Evolutionary conservation across 1,140 invertebrate genomes (phyloP).

Genomic region (Drosophila pectinifera): DNA sequence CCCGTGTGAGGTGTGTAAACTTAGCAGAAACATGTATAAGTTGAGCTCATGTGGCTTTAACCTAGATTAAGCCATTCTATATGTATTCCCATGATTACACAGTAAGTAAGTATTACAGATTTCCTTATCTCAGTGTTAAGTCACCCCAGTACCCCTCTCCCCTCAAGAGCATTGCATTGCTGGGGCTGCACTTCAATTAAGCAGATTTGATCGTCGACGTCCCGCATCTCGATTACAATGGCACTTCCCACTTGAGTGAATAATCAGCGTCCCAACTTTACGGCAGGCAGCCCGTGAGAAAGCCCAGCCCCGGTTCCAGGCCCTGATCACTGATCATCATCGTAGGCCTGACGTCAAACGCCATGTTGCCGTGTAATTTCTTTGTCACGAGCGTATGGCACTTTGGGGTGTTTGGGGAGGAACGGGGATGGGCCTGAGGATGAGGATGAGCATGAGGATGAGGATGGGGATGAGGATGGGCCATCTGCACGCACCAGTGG

Average conservation of each 20-base stretch:
- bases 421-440: background rate
- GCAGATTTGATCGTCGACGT: conserved; percentile 24
- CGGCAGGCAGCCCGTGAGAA: conserved; percentile 19
- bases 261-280: conserved; percentile 38
- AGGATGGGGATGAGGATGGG: conserved; percentile 9
- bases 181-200: conserved; percentile 51
- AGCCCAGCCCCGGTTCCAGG: conserved; percentile 36
- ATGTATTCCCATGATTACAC: too few relatives aligned
- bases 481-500: conserved; percentile 54
- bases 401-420: background rate
- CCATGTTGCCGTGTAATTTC: conserved; percentile 59
- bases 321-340: conserved; percentile 36
- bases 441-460: conserved; percentile 12
- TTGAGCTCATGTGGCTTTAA: too few relatives aligned
- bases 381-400: conserved; percentile 57
- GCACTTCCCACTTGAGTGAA: conserved; percentile 54
- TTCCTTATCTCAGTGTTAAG: conserved; percentile 3
- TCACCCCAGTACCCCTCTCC: conserved; percentile 10
- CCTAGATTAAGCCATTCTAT: too few relatives aligned
- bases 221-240: conserved; percentile 43
- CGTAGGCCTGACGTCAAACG: conserved; percentile 57
- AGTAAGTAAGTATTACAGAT: background rate
- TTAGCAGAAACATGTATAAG: too few relatives aligned
- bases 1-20: too few relatives aligned
- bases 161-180: conserved; percentile 24